These are phyloP conservation scores for Amphimedon queenslandica DNA, from an alignment of 37 sponge, comb jelly and placozoan genomes.

Conservation along the genomic window DNA sequence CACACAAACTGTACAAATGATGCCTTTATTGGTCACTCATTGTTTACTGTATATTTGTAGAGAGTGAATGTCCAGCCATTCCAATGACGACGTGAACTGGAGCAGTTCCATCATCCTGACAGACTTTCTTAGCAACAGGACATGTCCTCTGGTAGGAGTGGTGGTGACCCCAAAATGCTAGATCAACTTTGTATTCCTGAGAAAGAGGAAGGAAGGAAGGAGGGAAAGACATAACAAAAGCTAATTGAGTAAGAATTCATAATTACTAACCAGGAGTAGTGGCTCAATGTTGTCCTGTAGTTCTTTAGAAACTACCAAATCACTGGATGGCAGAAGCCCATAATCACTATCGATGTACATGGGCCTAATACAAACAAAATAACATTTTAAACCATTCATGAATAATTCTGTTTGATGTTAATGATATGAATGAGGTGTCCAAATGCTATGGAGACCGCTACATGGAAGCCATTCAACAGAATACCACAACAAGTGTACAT, in stretches of 20 bases:
- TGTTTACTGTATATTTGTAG: too few species aligned
- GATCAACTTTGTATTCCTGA: constrained; percentile 58
- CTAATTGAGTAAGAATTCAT: too few species aligned
- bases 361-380: constrained; percentile 25
- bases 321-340: neutral
- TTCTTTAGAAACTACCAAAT: constrained; percentile 23
- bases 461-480: too few species aligned
- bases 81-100: constrained; percentile 42
- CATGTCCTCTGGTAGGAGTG: constrained; percentile 75
- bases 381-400: too few species aligned
- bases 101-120: constrained; percentile 6
- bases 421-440: too few species aligned
- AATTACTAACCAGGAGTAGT: constrained; percentile 36
- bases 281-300: constrained; percentile 52
- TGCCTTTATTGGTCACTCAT: too few species aligned
- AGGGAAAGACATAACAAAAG: neutral
- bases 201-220: neutral
- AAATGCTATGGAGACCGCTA: too few species aligned
- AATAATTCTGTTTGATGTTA: too few species aligned
- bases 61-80: too few species aligned
- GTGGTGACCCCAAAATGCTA: constrained; percentile 75
- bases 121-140: constrained; percentile 37
- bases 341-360: constrained; percentile 66
- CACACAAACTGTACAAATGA: too few species aligned
- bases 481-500: neutral